Percentiles rank a stretch among this genome's conserved stretches.
These are phyloP conservation scores for Phenacoccus solenopsis DNA, from an alignment of 1,140 invertebrate genomes.

Conservation along the genomic window DNA sequence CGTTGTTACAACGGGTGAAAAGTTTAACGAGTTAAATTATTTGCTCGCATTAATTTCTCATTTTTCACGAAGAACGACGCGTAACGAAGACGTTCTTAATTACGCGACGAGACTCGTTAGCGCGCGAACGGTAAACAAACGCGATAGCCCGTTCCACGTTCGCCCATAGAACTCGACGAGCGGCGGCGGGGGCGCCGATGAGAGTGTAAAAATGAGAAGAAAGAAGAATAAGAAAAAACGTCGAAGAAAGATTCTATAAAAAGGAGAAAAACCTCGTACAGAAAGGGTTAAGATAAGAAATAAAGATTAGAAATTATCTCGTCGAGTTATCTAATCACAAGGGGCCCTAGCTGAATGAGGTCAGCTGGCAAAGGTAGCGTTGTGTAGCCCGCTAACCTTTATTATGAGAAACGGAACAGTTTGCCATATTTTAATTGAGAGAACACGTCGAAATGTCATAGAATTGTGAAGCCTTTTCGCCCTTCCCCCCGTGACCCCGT, in stretches of 20 bases:
- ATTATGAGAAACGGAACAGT: constrained; percentile 14
- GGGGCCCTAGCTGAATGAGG: not conserved
- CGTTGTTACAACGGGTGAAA: too few species aligned
- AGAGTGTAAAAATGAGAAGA: not conserved
- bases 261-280: not conserved
- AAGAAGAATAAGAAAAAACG: not conserved
- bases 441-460: constrained; percentile 13
- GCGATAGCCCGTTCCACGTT: too few species aligned
- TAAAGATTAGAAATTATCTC: constrained; percentile 12
- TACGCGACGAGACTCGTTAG: not conserved
- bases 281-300: constrained; percentile 13
- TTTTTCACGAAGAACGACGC: not conserved
- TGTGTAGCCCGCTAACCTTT: not conserved
- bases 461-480: not conserved
- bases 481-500: too few species aligned
- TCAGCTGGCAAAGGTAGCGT: constrained; percentile 6
- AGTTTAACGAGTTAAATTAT: too few species aligned
- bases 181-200: not conserved
- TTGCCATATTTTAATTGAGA: constrained; percentile 13
- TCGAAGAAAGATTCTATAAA: not conserved
- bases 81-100: constrained; percentile 3
- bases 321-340: not conserved
- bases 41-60: not conserved
- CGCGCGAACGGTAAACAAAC: not conserved
- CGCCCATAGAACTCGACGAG: too few species aligned